Conservation (phyloP, 2,888 invertebrate genomes). For the Xanthia icteritia region DNA sequence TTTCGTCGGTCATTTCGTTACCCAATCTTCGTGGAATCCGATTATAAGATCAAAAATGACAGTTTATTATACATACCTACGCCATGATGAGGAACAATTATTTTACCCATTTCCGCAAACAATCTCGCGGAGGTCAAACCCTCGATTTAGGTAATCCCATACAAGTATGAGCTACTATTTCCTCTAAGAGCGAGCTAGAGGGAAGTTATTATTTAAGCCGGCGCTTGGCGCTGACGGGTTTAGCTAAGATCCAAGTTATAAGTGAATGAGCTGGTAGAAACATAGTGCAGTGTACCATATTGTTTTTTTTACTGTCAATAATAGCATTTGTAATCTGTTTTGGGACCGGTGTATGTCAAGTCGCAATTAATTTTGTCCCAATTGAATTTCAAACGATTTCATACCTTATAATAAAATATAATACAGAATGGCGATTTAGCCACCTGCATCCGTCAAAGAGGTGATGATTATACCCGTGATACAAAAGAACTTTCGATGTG, state of each 20-base stretch:
- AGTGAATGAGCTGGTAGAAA: slow-evolving; percentile 18
- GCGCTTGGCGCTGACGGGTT: slow-evolving; percentile 81
- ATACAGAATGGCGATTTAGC: not conserved
- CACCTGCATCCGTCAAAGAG: not conserved
- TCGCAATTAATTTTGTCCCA: no score
- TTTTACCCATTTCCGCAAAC: slow-evolving; percentile 1
- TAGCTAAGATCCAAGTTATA: slow-evolving; percentile 58
- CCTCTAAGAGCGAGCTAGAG: slow-evolving; percentile 71
- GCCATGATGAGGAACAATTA: slow-evolving; percentile 8
- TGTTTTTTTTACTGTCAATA: not conserved
- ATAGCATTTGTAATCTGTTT: no score
- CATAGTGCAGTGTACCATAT: not conserved
- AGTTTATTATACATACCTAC: not conserved
- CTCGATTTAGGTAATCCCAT: slow-evolving; percentile 60
- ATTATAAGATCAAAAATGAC: not conserved
- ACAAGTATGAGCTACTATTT: slow-evolving; percentile 66
- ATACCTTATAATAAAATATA: not conserved
- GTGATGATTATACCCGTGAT: not conserved
- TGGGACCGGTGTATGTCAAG: no score
- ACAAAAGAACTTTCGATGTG: not conserved
- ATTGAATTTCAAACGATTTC: not conserved
- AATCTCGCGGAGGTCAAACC: slow-evolving; percentile 49
- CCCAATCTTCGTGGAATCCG: not conserved
- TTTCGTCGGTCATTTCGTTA: no score
- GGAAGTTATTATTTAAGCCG: slow-evolving; percentile 84